Evolutionary conservation across 2,888 invertebrate genomes (phyloP).

Genomic region (Himalopsyche anomala): DNA sequence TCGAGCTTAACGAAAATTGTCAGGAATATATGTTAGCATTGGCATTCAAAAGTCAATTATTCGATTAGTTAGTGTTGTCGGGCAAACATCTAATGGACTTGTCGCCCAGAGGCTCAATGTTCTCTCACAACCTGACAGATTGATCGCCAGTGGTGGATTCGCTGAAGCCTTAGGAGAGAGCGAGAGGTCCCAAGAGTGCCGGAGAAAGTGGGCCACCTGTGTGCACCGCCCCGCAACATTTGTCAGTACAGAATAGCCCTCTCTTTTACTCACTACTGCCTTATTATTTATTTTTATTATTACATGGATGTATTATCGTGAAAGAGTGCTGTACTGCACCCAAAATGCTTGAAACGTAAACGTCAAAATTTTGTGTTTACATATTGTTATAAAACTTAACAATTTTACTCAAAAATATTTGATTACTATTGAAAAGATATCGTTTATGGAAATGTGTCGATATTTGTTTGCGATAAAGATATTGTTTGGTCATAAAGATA

Average conservation of each 20-base stretch:
- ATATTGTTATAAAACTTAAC: too few species aligned
- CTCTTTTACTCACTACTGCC: slow-evolving; percentile 32
- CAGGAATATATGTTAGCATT: neutral
- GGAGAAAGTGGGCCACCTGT: slow-evolving; percentile 57
- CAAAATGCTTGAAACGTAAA: neutral
- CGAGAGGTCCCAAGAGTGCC: slow-evolving; percentile 29
- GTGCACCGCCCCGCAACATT: slow-evolving; percentile 43
- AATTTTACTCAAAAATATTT: too few species aligned
- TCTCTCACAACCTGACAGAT: slow-evolving; percentile 34
- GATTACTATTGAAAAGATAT: too few species aligned
- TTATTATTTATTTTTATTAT: slow-evolving; percentile 41
- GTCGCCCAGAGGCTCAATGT: slow-evolving; percentile 40
- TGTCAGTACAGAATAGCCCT: slow-evolving; percentile 23
- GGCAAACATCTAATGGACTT: slow-evolving; percentile 40
- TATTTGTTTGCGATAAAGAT: too few species aligned
- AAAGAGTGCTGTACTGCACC: slow-evolving; percentile 14
- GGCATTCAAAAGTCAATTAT: slow-evolving; percentile 34
- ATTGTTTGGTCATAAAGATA: too few species aligned
- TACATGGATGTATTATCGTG: neutral
- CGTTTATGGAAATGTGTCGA: too few species aligned
- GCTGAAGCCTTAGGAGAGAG: slow-evolving; percentile 37
- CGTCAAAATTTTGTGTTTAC: too few species aligned
- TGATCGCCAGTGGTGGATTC: slow-evolving; percentile 38
- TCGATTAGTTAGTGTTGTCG: slow-evolving; percentile 38
- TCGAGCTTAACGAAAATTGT: slow-evolving; percentile 32